Evolutionary conservation across 2,797 vertebrate genomes (phyloP).

Genomic region (Melanotaenia nigrans): DNA sequence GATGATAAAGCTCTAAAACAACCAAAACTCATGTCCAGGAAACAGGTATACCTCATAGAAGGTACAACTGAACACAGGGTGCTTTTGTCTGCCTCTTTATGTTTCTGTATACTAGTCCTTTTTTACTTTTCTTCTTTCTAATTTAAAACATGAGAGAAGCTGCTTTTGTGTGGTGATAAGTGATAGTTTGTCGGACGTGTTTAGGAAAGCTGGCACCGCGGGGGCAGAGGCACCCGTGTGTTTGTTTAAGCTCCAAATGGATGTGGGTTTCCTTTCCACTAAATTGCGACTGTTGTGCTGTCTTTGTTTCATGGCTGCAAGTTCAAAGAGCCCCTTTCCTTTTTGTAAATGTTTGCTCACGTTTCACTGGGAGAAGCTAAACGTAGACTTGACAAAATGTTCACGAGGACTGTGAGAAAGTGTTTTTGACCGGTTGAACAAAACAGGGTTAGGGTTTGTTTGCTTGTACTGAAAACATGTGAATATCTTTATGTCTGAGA

Average conservation of each 20-base stretch:
- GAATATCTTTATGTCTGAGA: too few relatives aligned
- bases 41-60: too few relatives aligned
- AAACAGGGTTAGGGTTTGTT: constrained; percentile 7
- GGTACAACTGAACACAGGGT: too few relatives aligned
- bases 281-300: constrained; percentile 39
- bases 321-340: constrained; percentile 40
- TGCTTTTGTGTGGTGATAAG: constrained; percentile 41
- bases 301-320: constrained; percentile 1
- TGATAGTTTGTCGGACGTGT: constrained; percentile 51
- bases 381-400: constrained; percentile 4
- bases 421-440: constrained; percentile 3
- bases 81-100: background rate
- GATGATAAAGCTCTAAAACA: too few relatives aligned
- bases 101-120: background rate
- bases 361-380: constrained; percentile 23
- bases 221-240: constrained; percentile 43
- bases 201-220: constrained; percentile 70
- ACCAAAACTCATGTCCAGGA: too few relatives aligned
- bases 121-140: constrained; percentile 23
- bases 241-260: constrained; percentile 58
- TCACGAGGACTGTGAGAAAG: constrained; percentile 1
- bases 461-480: background rate
- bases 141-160: constrained; percentile 30
- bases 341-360: constrained; percentile 37
- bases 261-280: constrained; percentile 59